Conservation (phyloP, 2,888 invertebrate species). For the Ormyrus nitidulus region DNA sequence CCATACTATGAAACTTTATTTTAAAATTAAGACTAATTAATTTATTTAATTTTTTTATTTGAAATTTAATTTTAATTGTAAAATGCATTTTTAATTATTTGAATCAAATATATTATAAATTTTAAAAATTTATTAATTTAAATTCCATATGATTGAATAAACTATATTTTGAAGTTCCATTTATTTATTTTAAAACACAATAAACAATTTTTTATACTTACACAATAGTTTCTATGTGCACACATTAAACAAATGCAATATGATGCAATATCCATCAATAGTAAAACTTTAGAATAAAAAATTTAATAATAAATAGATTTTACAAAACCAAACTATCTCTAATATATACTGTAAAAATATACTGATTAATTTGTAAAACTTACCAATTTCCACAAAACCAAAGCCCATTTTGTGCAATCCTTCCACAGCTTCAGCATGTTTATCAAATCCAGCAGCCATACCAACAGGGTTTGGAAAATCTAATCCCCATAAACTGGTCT, state of each 20-base stretch:
- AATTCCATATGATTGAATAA: too few species aligned
- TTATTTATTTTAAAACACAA: neutral
- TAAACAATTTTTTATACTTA: neutral
- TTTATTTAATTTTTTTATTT: too few species aligned
- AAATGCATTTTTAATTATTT: too few species aligned
- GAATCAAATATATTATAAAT: too few species aligned
- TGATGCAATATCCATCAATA: slow-evolving; percentile 4
- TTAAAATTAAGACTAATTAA: too few species aligned
- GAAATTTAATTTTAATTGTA: too few species aligned
- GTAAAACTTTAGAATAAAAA: slow-evolving; percentile 7
- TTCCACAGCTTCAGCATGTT: slow-evolving; percentile 93
- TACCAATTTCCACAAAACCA: slow-evolving; percentile 95
- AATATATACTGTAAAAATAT: neutral
- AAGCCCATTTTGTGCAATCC: slow-evolving; percentile 92
- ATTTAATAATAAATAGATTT: too few species aligned
- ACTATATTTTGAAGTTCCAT: neutral
- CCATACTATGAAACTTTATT: too few species aligned
- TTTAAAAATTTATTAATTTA: too few species aligned
- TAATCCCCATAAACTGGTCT: slow-evolving; percentile 83
- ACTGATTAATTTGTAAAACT: slow-evolving; percentile 1
- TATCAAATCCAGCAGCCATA: slow-evolving; percentile 99
- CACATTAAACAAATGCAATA: neutral
- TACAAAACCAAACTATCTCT: too few species aligned
- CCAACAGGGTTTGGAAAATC: slow-evolving; percentile 93
- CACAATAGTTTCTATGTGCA: neutral